These are phyloP conservation scores for Lepisosteus osseus DNA, from an alignment of 2,113 vertebrate genomes.

Conservation along the genomic window DNA sequence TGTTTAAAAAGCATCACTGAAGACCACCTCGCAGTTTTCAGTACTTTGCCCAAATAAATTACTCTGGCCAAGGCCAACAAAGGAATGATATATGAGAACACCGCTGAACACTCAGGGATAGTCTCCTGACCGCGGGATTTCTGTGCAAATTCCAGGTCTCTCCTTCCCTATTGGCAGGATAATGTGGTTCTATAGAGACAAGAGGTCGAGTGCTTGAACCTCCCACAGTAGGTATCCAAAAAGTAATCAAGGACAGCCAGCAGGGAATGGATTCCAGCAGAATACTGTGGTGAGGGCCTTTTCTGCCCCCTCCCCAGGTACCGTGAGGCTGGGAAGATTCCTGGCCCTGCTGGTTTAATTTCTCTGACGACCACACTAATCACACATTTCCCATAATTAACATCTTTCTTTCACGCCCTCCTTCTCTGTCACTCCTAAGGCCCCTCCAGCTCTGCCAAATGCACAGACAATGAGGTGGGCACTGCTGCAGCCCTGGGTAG, in stretches of 20 bases:
- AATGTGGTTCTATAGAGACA: constrained; percentile 77
- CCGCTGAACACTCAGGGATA: constrained; percentile 70
- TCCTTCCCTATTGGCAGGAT: constrained; percentile 71
- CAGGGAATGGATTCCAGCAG: constrained; percentile 80
- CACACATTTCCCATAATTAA: constrained; percentile 76
- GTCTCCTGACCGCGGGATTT: constrained; percentile 77
- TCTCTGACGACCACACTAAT: constrained; percentile 93
- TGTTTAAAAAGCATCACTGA: too few species aligned
- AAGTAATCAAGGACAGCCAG: constrained; percentile 90
- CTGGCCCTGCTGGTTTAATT: constrained; percentile 82
- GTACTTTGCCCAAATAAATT: neutral
- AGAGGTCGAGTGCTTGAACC: constrained; percentile 74
- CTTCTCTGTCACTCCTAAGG: constrained; percentile 65
- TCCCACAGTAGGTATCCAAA: constrained; percentile 78
- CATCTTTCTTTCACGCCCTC: constrained; percentile 69
- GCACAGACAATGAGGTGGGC: constrained; percentile 57
- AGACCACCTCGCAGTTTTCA: neutral
- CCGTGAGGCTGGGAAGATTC: constrained; percentile 79
- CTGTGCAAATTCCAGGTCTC: constrained; percentile 87
- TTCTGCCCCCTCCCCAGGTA: constrained; percentile 80
- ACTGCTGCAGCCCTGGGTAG: constrained; percentile 66
- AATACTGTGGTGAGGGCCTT: constrained; percentile 70
- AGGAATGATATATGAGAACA: constrained; percentile 77
- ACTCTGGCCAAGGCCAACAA: constrained; percentile 56
- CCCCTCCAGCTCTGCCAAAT: constrained; percentile 60